Evolutionary conservation across 2,113 vertebrate genomes (phyloP), one percentile per base, ranked within the genome.

Genomic region (Grammomys dolichurus): DNA sequence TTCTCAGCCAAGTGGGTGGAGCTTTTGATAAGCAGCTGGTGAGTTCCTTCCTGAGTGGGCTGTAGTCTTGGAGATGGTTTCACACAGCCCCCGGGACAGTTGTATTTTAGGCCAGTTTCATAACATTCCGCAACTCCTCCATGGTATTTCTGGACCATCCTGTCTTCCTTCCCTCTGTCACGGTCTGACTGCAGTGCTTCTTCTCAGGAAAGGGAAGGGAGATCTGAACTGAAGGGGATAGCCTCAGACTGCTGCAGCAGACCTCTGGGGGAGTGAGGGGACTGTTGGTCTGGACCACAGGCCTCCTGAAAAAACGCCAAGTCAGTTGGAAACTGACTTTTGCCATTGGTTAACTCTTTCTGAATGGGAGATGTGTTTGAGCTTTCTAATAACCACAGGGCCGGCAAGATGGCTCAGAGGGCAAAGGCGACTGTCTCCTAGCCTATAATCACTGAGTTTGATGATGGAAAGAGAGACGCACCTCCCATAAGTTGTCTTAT

Each of bases 31-130:
- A 93, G 60, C 87, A 87, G 89, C 96, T 33, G 46, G 46, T 60
- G 9, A 12, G 12, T 81, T 65, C 75, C 85, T 91, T 90, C 88
- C 87, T 36, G 65, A 69, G 84, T 88, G 40, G 95, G 94, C 94
- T n/a, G 91, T 85, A 58, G 77, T 87, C 94, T 73, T 81, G 96
- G 96, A 81, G 95, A 88, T 33, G 54, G 84, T 46, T 80, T 75
- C 77, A 24, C 95, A 80, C 46, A 60, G 17, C 95, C 96, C 96
- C 60, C 48, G 0, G 78, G 72, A 26, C 26, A 26, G 76, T 22
- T 20, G 33, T 93, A 87, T 94, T 96, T 95, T 80, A 76, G 95
- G 70, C 67, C 70, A 77, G 63, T 91, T 89, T 91, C 85, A 48
- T 67, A 11, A 67, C 70, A 92, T 73, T 92, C 92, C 58, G 11